Base-by-base conservation (phyloP, 2,797 vertebrate species). In the Tragopan temminckii region DNA sequence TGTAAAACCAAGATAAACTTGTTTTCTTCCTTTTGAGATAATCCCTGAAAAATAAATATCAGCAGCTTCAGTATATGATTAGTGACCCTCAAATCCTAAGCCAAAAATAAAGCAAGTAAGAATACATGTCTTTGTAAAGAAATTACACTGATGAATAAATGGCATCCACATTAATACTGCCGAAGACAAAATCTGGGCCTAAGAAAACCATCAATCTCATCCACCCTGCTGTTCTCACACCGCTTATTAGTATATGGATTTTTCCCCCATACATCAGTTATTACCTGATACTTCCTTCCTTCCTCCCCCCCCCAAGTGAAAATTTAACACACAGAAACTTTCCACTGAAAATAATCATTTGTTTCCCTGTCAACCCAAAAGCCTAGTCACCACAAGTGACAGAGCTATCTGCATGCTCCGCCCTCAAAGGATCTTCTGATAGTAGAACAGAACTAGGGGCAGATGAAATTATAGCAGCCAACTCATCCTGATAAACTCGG, bases 191-290 rank as follows among this genome's bases (percentile, higher is more conserved):
- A 77, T 42, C 27, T 48, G 14, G 43, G 79, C 91, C 74, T 42
- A 40, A 88, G 59, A 46, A 86, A 85, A 78, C 85, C 35, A 52
- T 94, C 77, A 78, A 64, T 95, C 74, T 88, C 50, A 50, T 35
- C 31, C 24, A 57, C 5, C 1, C 43, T 80, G 71, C 61, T 43
- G 76, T 25, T 33, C 81, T 87, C 21, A 8, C 69, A 52, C 12
- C 55, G 58, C 74, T 88, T 95, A 88, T 89, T 93, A 91, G 80
- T 67, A 85, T 19, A 83, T 63, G 48, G 36, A 81, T 93, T 86
- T 94, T 50, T 4, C 48, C 66, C 61, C 62, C 33, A 87, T 82
- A 85, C 33, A 95, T 89, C 88, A 83, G 3, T 80, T 80, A 16
- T 52, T 79, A 69, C 27, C 59, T 84, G 23, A 21, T 48, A 50